Evolutionary conservation across 2,797 vertebrate genomes (phyloP).

Genomic region (Perodicticus potto): DNA sequence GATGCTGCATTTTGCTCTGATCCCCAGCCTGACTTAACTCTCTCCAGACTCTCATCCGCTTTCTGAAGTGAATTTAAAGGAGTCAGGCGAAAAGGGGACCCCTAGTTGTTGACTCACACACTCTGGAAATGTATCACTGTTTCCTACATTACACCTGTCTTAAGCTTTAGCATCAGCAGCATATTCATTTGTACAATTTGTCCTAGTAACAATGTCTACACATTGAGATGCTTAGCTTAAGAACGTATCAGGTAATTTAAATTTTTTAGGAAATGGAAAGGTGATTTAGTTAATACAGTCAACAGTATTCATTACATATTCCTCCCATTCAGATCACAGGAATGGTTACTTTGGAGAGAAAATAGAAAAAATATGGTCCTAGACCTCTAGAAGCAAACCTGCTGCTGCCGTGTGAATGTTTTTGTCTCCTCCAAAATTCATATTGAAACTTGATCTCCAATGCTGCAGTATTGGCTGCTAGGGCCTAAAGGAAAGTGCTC

Average conservation of each 20-base stretch:
- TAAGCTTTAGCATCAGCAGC: neutral
- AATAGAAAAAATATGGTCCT: neutral
- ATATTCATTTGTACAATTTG: neutral
- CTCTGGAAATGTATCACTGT: neutral
- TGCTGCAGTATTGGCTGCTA: neutral
- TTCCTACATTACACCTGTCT: neutral
- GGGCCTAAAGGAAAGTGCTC: neutral
- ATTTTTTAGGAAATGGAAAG: conserved; percentile 35
- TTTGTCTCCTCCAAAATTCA: neutral
- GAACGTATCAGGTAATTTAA: neutral
- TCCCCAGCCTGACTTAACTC: conserved; percentile 24
- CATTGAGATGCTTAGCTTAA: conserved; percentile 22
- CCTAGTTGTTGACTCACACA: neutral
- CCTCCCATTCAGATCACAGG: neutral
- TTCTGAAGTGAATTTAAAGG: conserved; percentile 45
- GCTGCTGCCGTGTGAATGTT: neutral
- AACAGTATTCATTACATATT: neutral
- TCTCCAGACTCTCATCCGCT: conserved; percentile 1
- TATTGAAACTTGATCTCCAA: neutral
- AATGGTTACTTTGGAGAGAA: conserved; percentile 20
- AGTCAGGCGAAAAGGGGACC: neutral
- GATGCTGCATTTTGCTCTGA: conserved; percentile 9
- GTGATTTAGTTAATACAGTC: neutral
- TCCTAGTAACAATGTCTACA: neutral
- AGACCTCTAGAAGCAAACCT: neutral